These are phyloP conservation scores for Spatula clypeata DNA, from an alignment of 2,797 vertebrate species.

Conservation along the genomic window DNA sequence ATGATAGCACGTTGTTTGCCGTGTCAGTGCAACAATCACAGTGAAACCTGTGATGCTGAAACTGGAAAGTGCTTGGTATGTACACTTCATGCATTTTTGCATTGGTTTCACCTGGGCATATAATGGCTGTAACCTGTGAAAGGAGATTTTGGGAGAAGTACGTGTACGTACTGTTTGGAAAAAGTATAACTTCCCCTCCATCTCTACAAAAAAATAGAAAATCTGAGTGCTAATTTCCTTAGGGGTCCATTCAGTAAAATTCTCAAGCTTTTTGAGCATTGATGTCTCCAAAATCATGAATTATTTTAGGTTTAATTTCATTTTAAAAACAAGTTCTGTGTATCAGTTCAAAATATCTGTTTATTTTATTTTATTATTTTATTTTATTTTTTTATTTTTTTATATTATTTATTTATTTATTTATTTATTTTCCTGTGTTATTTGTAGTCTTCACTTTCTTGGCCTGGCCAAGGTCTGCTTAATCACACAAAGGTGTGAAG, in stretches of 20 bases:
- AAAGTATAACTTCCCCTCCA: not conserved
- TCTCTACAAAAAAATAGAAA: not conserved
- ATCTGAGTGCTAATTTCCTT: not conserved
- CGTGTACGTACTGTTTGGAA: not conserved
- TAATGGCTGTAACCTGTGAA: not conserved
- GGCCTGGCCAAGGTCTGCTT: not conserved
- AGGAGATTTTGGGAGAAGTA: not conserved
- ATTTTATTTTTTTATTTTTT: not conserved
- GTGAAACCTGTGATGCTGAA: constrained; percentile 86
- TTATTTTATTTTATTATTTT: too few relatives aligned
- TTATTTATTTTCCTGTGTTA: not conserved
- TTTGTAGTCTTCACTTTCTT: not conserved
- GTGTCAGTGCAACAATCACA: constrained; percentile 94
- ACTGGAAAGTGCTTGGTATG: constrained; percentile 93
- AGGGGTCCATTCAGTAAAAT: not conserved
- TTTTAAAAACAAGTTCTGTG: not conserved
- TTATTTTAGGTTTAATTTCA: not conserved
- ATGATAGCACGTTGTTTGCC: constrained; percentile 86
- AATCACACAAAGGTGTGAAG: not conserved
- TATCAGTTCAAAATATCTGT: not conserved
- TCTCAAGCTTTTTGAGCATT: not conserved
- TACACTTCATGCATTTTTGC: not conserved
- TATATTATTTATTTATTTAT: not conserved
- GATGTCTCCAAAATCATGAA: not conserved
- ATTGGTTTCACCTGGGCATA: not conserved